A percentile compares a stretch with the other conserved stretches of the same genome.
These are phyloP conservation scores for Goniozus legneri DNA, from an alignment of 1,140 invertebrate species.

Conservation along the genomic window DNA sequence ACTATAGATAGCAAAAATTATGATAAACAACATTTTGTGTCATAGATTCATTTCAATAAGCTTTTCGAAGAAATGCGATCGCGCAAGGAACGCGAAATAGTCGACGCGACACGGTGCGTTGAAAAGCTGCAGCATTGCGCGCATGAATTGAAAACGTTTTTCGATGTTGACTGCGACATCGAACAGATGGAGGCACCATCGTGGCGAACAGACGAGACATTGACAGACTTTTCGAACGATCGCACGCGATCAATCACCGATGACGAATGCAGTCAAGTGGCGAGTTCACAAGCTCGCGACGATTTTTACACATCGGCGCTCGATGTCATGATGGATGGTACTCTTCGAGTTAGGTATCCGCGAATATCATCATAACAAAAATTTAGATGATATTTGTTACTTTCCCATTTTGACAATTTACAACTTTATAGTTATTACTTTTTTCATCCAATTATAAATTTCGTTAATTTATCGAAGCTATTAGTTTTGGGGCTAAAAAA, in stretches of 20 bases:
- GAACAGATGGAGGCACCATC: slow-evolving; percentile 18
- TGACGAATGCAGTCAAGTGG: slow-evolving; percentile 45
- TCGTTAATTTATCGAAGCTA: too few relatives aligned
- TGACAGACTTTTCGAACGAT: too few relatives aligned
- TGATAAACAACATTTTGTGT: too few relatives aligned
- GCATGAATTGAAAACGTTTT: slow-evolving; percentile 30
- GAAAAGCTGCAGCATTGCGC: slow-evolving; percentile 26
- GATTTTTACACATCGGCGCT: slow-evolving; percentile 51
- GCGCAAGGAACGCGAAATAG: slow-evolving; percentile 27
- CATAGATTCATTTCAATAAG: slow-evolving; percentile 50
- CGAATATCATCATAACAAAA: slow-evolving; percentile 1
- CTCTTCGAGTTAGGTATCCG: slow-evolving; percentile 61
- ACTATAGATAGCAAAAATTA: slow-evolving; percentile 7
- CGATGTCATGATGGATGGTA: slow-evolving; percentile 69
- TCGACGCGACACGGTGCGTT: slow-evolving; percentile 21
- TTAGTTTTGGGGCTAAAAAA: too few relatives aligned
- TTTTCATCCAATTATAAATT: neutral
- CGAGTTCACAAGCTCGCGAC: slow-evolving; percentile 36
- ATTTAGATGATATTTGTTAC: neutral
- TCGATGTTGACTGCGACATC: slow-evolving; percentile 13
- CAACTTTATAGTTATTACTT: neutral
- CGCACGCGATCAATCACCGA: slow-evolving; percentile 27
- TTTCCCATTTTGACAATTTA: neutral
- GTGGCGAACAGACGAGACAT: slow-evolving; percentile 26
- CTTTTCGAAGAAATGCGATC: slow-evolving; percentile 47